These are phyloP conservation scores for Uloborus diversus DNA, from an alignment of 1,140 invertebrate genomes.

Conservation along the genomic window DNA sequence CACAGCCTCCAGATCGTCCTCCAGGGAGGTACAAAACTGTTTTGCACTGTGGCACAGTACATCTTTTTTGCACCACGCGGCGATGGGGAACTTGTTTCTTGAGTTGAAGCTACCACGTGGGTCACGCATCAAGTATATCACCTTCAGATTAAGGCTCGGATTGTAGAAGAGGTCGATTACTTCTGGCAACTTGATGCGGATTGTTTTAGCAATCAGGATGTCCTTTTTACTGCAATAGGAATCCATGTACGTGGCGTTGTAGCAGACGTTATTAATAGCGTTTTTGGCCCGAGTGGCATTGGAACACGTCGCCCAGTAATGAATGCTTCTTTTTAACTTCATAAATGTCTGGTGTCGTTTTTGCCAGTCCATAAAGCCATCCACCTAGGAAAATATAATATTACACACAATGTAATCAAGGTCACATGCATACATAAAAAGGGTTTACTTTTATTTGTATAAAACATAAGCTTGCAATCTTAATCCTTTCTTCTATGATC, in stretches of 20 bases:
- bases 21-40: constrained; percentile 81
- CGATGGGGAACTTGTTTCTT: constrained; percentile 71
- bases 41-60: constrained; percentile 81
- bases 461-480: too few relatives aligned
- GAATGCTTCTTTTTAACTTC: constrained; percentile 30
- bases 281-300: too few relatives aligned
- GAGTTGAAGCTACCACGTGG: constrained; percentile 87
- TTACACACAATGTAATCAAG: too few relatives aligned
- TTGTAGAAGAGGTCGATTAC: constrained; percentile 16
- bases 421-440: too few relatives aligned
- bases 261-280: constrained; percentile 17
- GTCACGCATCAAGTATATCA: constrained; percentile 83
- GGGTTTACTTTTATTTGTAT: too few relatives aligned
- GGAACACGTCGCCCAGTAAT: constrained; percentile 34
- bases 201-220: constrained; percentile 44
- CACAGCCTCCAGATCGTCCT: constrained; percentile 73
- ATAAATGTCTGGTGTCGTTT: constrained; percentile 11
- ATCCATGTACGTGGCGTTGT: constrained; percentile 24
- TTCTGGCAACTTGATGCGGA: constrained; percentile 39
- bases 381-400: constrained; percentile 4
- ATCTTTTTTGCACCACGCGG: constrained; percentile 80
- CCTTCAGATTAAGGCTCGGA: constrained; percentile 67
- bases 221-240: constrained; percentile 11
- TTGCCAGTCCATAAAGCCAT: constrained; percentile 30
- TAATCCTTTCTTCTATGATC: too few relatives aligned